phyloP scores from a whole-genome alignment of 1,140 invertebrate genomes.

The Drosophila melanogaster region Release_6_plus_ISO1_MT NT_033777.3:12565501-12566000 shows the following conservation, averaged over 20 bases:
- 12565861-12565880: slow-evolving; percentile 66
- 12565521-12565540: slow-evolving; percentile 24
- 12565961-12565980: slow-evolving; percentile 68
- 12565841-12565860: slow-evolving; percentile 29
- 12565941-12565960: slow-evolving; percentile 12
- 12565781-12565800: slow-evolving; percentile 72
- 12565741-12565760: slow-evolving; percentile 23
- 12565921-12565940: slow-evolving; percentile 12
- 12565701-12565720: slow-evolving; percentile 77
- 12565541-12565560: slow-evolving; percentile 14
- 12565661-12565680: slow-evolving; percentile 15
- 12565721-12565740: slow-evolving; percentile 31
- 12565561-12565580: slow-evolving; percentile 60
- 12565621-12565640: slow-evolving; percentile 69
- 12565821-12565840: slow-evolving; percentile 62
- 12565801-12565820: slow-evolving; percentile 78
- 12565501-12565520: slow-evolving; percentile 47
- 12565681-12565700: slow-evolving; percentile 37
- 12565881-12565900: slow-evolving; percentile 82
- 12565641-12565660: slow-evolving; percentile 35
- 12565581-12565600: slow-evolving; percentile 71
- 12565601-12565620: slow-evolving; percentile 68
- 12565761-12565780: not conserved
- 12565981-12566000: slow-evolving; percentile 69
- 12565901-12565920: slow-evolving; percentile 75